Evolutionary conservation across 2,797 vertebrate genomes (phyloP), one percentile per base, ranked within the genome.

Genomic region (Pantherophis alleghaniensis): DNA sequence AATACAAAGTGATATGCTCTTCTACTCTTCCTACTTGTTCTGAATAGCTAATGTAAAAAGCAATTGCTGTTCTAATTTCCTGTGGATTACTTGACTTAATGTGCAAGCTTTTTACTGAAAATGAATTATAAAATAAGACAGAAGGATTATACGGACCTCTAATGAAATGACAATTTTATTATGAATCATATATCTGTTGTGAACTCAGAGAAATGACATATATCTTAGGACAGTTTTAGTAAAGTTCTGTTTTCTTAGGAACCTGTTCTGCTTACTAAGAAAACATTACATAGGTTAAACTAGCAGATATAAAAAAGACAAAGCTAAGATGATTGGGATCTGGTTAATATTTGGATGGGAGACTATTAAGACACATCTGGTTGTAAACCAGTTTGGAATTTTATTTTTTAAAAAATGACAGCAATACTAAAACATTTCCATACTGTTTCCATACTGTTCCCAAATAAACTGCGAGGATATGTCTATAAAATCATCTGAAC

Each of bases 31-130:
- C 60, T 92, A 0, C 93, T 96, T 94, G 91, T 20, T 28, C 47
- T n/a, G 59, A 95, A 83, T 56, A 88, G n/a, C 28, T 37, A 53
- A 90, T 96, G 26, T 51, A 88, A 4, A 83, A 92, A 87, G 96
- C 89, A 83, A 88, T n/a, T 90, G 0, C 90, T 90, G 90, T 93
- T 93, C 4, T 94, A 86, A 93, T 7, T 92, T 96, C 1, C 26
- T 56, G 0, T 51, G 1, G 56, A 47, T 61, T 61, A 89, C 16
- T 26, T n/a, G 26, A 32, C 7, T 69, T 92, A 91, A 94, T 90
- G 0, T 57, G 66, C 74, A 53, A 12, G 42, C 94, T 22, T 28
- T 28, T 93, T 90, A 88, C 93, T 89, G 24, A 28, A 22, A 89
- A 92, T 92, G 89, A 91, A 79, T 37, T 4, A 18, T 55, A n/a